Conservation (phyloP, 1,140 invertebrate species). For the Calephelis virginiensis region DNA sequence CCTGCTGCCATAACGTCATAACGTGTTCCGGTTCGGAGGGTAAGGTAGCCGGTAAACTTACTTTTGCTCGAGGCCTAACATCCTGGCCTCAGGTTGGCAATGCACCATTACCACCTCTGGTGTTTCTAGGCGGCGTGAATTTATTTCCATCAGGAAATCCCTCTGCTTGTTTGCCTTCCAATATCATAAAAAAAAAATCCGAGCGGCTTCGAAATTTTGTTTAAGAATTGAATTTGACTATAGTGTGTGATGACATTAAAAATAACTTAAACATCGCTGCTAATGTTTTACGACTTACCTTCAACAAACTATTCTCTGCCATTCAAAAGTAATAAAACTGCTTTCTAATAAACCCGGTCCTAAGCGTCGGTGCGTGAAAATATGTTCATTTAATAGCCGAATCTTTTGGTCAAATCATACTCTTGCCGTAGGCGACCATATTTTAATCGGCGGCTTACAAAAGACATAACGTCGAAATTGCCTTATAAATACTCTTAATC, state of each 20-base stretch:
- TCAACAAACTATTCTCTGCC: constrained; percentile 52
- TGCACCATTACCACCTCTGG: no score
- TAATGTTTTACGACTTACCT: constrained; percentile 31
- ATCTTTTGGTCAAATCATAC: constrained; percentile 33
- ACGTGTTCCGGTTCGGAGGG: no score
- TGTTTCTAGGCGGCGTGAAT: no score
- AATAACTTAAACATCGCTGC: neutral
- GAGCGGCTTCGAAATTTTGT: no score
- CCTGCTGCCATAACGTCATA: no score
- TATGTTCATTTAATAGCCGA: constrained; percentile 59
- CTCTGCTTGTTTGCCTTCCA: no score
- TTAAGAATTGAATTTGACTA: constrained; percentile 8
- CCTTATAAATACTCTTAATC: constrained; percentile 17
- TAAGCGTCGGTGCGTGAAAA: constrained; percentile 55
- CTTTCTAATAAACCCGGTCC: constrained; percentile 49
- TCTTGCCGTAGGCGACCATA: constrained; percentile 34
- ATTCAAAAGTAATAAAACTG: constrained; percentile 67
- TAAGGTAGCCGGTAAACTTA: no score
- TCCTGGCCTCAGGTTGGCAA: no score
- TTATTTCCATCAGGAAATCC: no score
- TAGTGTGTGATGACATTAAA: neutral
- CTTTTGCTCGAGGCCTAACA: no score
- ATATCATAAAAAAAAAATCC: no score
- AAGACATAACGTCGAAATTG: constrained; percentile 18
- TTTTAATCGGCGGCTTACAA: constrained; percentile 18